Evolutionary conservation across 2,888 invertebrate species (phyloP).

Genomic region (Eucriotettix oculatus): DNA sequence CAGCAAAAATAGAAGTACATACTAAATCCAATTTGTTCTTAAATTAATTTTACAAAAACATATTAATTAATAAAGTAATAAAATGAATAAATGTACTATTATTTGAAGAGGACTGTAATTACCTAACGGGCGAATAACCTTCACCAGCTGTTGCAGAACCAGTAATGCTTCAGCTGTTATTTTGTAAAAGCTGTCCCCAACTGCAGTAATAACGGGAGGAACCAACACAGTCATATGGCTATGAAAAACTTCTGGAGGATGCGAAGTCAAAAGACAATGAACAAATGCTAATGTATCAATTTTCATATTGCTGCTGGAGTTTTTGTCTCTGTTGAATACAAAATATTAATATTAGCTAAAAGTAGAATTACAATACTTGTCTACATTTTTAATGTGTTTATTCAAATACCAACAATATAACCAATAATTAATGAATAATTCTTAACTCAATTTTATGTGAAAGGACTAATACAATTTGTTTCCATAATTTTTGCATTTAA

Average conservation of each 20-base stretch:
- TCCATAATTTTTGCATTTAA: too few relatives aligned
- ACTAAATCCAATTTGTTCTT: too few relatives aligned
- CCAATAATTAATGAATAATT: too few relatives aligned
- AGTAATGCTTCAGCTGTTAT: constrained; percentile 91
- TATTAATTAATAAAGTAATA: not conserved
- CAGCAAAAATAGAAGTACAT: too few relatives aligned
- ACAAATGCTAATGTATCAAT: constrained; percentile 92
- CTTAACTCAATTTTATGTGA: too few relatives aligned
- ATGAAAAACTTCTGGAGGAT: constrained; percentile 63
- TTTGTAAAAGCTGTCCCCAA: constrained; percentile 94
- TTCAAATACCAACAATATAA: too few relatives aligned
- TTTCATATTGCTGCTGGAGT: constrained; percentile 93
- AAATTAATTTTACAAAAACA: too few relatives aligned
- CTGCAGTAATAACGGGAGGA: constrained; percentile 74
- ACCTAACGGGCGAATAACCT: constrained; percentile 79
- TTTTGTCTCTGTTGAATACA: constrained; percentile 52
- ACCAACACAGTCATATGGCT: constrained; percentile 60
- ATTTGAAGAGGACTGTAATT: constrained; percentile 5
- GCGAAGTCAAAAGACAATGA: constrained; percentile 63
- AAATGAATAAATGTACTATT: not conserved
- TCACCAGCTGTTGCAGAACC: constrained; percentile 84
- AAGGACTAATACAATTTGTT: too few relatives aligned
- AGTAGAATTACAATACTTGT: too few relatives aligned
- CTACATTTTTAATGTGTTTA: too few relatives aligned
- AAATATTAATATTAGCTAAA: not conserved